A percentile compares a stretch with the other conserved stretches of the same genome.
Evolutionary conservation across 2,797 vertebrate species (phyloP).

Genomic region (Spheniscus humboldti): DNA sequence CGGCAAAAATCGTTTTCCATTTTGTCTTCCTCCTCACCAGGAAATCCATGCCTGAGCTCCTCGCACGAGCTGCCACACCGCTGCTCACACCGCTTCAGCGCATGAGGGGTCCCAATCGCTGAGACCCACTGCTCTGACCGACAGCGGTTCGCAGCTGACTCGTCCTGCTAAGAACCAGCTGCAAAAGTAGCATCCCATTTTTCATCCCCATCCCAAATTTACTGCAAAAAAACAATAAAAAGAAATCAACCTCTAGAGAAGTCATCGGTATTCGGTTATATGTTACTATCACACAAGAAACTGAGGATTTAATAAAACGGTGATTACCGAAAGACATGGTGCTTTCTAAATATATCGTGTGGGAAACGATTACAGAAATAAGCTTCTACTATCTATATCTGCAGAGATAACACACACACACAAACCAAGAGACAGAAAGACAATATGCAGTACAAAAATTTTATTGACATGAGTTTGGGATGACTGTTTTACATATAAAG

Average conservation of each 20-base stretch:
- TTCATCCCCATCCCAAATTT: background rate
- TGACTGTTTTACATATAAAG: constrained; percentile 20
- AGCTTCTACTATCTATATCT: background rate
- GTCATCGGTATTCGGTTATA: background rate
- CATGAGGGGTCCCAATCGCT: background rate
- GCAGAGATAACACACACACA: background rate
- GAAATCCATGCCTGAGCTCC: background rate
- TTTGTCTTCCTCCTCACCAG: background rate
- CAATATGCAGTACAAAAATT: constrained; percentile 49
- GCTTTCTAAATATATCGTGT: background rate
- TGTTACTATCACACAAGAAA: background rate
- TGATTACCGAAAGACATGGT: background rate
- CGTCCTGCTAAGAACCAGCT: background rate
- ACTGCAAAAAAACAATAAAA: background rate
- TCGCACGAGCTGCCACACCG: background rate
- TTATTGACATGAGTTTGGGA: constrained; percentile 60
- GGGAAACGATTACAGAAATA: background rate
- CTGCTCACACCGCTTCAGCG: background rate
- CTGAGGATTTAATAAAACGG: background rate
- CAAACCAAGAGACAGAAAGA: background rate
- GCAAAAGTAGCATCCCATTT: background rate
- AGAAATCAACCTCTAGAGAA: background rate
- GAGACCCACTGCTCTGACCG: background rate
- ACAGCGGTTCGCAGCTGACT: fast-evolving
- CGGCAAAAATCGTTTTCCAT: background rate